Base-by-base conservation (phyloP, 2,797 vertebrate species). In the Notolepis coatsorum region DNA sequence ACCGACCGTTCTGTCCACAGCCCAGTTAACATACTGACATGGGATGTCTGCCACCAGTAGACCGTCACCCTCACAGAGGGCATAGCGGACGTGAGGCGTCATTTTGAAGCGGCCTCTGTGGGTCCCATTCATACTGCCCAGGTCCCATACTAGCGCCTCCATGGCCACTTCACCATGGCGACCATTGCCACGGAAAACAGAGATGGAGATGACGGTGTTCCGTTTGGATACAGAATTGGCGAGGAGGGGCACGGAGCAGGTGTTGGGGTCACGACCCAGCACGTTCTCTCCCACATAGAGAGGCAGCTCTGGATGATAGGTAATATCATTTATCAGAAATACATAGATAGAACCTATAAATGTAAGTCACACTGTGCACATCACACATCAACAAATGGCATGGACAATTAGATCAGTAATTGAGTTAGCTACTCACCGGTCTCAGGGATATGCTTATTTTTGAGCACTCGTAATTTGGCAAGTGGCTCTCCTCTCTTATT, bases 41-140 rank as follows among this genome's bases (percentile, higher is more conserved):
- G 93, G 93, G 68, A 97, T 89, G 49, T 97, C 95, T 0, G 95
- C 95, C 61, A 97, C 76, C 61, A 93, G 72, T 75, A 97, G 78
- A 39, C 79, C 61, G 43, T 97, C 94, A 21, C 90, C 87, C 24
- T 95, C 87, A 5, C 73, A 80, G 42, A 97, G 90, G 33, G 90
- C 90, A 28, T 96, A 95, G 18, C 89, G 92, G 2, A 95, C 87
- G 1, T 94, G 84, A 4, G 95, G 94, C 2, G 82, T 90, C 63
- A 97, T 84, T 73, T 93, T 92, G 25, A 87, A 62, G 18, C 71
- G 89, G 13, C 93, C 91, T 28, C 92, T 94, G n/a, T 93, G 89
- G 10, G 95, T 97, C 41, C 94, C 94, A 63, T 97, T 96, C 84
- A 96, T 88, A 82, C 96, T 97, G 4, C 91, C 93, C 51, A 85